These are phyloP conservation scores for Pandemis cinnamomeana DNA, from an alignment of 2,888 invertebrate species.

Conservation along the genomic window DNA sequence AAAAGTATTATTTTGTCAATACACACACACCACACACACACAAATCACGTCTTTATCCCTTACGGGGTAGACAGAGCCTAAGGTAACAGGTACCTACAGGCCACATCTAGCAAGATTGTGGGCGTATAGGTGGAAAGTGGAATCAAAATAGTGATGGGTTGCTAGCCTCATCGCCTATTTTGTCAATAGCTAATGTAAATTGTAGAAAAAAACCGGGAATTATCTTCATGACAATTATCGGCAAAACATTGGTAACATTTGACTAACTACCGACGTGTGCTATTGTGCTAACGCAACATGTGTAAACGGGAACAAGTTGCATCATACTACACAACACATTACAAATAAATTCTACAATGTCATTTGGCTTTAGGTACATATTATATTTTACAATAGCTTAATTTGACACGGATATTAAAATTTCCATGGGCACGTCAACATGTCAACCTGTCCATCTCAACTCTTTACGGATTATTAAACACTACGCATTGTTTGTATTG, in stretches of 20 bases:
- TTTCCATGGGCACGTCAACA: background rate
- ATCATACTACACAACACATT: constrained; percentile 14
- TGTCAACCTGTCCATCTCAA: constrained; percentile 16
- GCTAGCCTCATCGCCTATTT: no score
- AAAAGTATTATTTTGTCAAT: no score
- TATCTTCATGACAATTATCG: no score
- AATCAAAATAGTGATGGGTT: no score
- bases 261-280: background rate
- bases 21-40: no score
- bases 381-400: constrained; percentile 21
- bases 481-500: background rate
- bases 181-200: no score
- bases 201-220: no score
- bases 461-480: constrained; percentile 8
- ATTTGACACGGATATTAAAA: constrained; percentile 10
- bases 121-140: no score
- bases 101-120: no score
- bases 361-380: constrained; percentile 22
- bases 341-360: constrained; percentile 8
- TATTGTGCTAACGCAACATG: constrained; percentile 34
- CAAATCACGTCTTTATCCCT: no score
- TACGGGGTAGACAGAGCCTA: no score
- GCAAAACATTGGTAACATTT: background rate
- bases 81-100: no score
- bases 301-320: constrained; percentile 30